A percentile compares a stretch with the other conserved stretches of the same genome.
Conservation (phyloP, 2,113 vertebrate species). For the Apistogramma diplotaenia region DNA sequence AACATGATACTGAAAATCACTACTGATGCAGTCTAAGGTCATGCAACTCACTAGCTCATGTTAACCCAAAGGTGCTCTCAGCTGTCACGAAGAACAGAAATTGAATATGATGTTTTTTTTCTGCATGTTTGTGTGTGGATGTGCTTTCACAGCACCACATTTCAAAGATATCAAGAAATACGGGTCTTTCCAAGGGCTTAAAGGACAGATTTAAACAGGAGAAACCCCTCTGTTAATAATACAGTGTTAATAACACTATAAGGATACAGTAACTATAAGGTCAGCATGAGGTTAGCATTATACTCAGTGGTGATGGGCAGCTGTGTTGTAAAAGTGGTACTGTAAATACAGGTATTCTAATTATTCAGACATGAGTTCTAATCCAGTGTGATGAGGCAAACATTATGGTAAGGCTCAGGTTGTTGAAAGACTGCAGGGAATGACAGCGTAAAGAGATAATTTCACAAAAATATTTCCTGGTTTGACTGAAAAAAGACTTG, state of each 20-base stretch:
- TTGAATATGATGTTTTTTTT: not conserved
- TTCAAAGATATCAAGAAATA: not conserved
- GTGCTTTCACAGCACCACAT: not conserved
- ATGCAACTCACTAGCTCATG: not conserved
- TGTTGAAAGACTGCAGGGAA: not conserved
- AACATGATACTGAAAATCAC: constrained; percentile 7
- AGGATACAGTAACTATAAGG: not conserved
- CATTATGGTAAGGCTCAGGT: not conserved
- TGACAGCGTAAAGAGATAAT: not conserved
- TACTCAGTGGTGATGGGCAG: not conserved
- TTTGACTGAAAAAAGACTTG: not conserved
- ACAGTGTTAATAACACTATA: too few relatives aligned
- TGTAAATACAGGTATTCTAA: not conserved
- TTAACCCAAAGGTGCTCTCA: not conserved
- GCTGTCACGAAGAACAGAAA: not conserved
- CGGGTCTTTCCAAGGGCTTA: not conserved
- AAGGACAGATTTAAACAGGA: not conserved
- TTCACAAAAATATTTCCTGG: not conserved
- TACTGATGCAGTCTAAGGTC: constrained; percentile 25
- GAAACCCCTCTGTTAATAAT: not conserved
- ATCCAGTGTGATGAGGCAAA: not conserved
- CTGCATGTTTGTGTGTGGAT: not conserved
- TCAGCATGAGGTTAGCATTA: not conserved
- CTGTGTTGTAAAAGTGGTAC: not conserved
- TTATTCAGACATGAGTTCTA: not conserved